These are phyloP conservation scores for Andrena chrysosceles DNA, from an alignment of 2,888 invertebrate species.

Conservation along the genomic window DNA sequence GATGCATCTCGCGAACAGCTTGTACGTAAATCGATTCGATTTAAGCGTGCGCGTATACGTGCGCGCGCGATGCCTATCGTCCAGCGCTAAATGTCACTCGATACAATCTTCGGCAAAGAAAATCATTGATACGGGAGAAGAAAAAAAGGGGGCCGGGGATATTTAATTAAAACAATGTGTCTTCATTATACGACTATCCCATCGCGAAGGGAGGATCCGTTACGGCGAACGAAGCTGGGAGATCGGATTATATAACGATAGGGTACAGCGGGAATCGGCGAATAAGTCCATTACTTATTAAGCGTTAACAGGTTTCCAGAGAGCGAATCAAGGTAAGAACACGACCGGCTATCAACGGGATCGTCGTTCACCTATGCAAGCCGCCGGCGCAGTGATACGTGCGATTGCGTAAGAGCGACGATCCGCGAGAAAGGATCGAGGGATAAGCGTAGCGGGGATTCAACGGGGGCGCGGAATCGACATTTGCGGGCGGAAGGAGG, in stretches of 20 bases:
- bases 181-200: constrained; percentile 20
- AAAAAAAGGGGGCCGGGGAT: too few relatives aligned
- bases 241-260: constrained; percentile 42
- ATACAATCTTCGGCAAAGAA: constrained; percentile 34
- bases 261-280: constrained; percentile 43
- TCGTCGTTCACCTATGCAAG: constrained; percentile 58
- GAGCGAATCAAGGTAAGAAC: constrained; percentile 61
- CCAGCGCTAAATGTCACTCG: constrained; percentile 58
- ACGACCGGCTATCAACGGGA: constrained; percentile 60
- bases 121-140: neutral
- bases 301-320: constrained; percentile 56
- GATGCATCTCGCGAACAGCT: constrained; percentile 33
- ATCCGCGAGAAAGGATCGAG: constrained; percentile 53
- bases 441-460: constrained; percentile 33
- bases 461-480: constrained; percentile 46
- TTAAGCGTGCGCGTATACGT: constrained; percentile 23
- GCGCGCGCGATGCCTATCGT: constrained; percentile 37
- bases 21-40: constrained; percentile 47
- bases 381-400: constrained; percentile 49
- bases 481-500: constrained; percentile 52
- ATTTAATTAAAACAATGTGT: constrained; percentile 34
- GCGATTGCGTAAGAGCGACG: constrained; percentile 42
- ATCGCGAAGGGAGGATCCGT: neutral
- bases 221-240: constrained; percentile 27
- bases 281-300: constrained; percentile 64